Evolutionary conservation across 2,888 invertebrate genomes (phyloP), one percentile per base, ranked within the genome.

Genomic region (Trissoscelio sp.): DNA sequence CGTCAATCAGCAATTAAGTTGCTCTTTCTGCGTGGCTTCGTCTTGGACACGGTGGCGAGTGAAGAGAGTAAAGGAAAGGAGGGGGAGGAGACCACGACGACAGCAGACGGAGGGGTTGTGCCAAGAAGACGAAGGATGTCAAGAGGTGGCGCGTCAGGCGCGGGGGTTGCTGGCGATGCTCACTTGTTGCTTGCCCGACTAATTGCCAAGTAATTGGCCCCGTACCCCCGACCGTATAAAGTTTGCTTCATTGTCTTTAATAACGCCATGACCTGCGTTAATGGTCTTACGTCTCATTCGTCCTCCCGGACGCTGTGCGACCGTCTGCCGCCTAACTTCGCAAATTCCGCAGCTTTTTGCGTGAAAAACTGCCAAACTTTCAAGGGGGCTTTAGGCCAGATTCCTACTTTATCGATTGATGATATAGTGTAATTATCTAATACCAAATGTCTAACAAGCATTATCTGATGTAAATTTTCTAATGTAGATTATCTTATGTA

Each of bases 131-230:
- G 82, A 83, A 85, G 84, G 81, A 80, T 83, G 85, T 82, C 85
- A 84, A 79, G 77, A 74, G 75, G 75, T 75, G 80, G 79, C 72
- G 77, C 67, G 58, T 44, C 46, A 60, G 42, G 67, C 48, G 24
- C 11, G 67, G 83, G 83, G 87, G 86, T 86, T 85, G 84, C n/a
- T 87, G 86, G 87, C 87, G 89, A 90, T 89, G 88, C 88, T 89
- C 90, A 89, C 90, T 90, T 90, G 90, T 90, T 90, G 90, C 90
- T 89, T 86, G 87, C 86, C 87, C 89, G 88, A 90, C 90, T 91
- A 91, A 91, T 91, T 91, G 91, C 90, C 89, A 89, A 90, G 91
- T 91, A 91, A 91, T 91, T 91, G 90, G 89, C 88, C 88, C 86
- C 88, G 86, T 88, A 87, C 86, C 87, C 86, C 86, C 85, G 85